Percentiles rank a stretch among this genome's conserved stretches.
Evolutionary conservation across 2,888 invertebrate genomes (phyloP).

Genomic region (Pemphredon lugubris): DNA sequence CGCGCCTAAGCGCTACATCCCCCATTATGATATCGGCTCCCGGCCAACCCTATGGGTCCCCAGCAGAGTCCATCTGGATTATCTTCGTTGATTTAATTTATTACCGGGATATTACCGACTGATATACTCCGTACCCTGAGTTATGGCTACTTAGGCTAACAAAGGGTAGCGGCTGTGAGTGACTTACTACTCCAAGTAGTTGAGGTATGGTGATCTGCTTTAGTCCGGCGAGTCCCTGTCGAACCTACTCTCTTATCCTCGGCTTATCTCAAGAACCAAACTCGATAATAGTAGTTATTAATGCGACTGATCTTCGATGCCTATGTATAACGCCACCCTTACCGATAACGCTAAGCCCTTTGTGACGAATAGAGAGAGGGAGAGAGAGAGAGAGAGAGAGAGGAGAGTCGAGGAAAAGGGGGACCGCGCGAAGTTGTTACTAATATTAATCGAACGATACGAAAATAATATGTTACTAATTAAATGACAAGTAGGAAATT

Average conservation of each 20-base stretch:
- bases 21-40: constrained; percentile 72
- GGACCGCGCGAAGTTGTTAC: too few species aligned
- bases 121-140: constrained; percentile 72
- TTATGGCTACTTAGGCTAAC: constrained; percentile 74
- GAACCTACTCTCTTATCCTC: constrained; percentile 45
- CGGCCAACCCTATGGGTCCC: constrained; percentile 67
- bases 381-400: not conserved
- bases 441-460: too few species aligned
- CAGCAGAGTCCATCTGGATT: constrained; percentile 77
- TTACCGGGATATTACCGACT: constrained; percentile 75
- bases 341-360: not conserved
- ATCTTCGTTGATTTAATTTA: constrained; percentile 80
- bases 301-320: constrained; percentile 15
- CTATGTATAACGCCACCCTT: not conserved
- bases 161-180: constrained; percentile 60
- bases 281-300: constrained; percentile 42
- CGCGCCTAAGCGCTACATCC: constrained; percentile 55
- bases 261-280: constrained; percentile 45
- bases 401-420: not conserved
- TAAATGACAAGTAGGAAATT: too few species aligned
- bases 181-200: constrained; percentile 61
- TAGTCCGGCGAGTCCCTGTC: constrained; percentile 28
- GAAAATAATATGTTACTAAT: too few species aligned
- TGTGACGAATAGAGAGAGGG: not conserved
- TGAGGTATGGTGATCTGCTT: constrained; percentile 57